A percentile compares a stretch with the other conserved stretches of the same genome.
Conservation (phyloP, 2,888 invertebrate genomes). For the Elgonia sp. region DNA sequence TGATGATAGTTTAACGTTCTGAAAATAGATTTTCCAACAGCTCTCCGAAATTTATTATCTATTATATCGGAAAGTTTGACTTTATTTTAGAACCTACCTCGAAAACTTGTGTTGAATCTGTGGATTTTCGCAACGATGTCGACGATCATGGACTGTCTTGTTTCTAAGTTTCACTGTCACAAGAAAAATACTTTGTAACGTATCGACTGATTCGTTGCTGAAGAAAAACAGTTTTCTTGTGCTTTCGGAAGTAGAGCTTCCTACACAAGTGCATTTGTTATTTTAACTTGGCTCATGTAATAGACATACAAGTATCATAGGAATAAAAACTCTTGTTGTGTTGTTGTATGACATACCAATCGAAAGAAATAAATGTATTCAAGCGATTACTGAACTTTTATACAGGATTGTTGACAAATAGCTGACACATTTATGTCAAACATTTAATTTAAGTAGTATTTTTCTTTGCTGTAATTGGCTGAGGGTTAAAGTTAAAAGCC, state of each 20-base stretch:
- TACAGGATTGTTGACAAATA: background rate
- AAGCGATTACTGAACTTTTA: background rate
- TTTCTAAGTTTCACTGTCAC: conserved; percentile 38
- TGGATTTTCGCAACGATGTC: conserved; percentile 37
- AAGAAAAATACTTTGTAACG: conserved; percentile 43
- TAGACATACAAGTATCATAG: conserved; percentile 41
- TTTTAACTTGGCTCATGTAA: conserved; percentile 38
- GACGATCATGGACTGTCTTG: conserved; percentile 20
- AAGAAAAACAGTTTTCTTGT: conserved; percentile 45
- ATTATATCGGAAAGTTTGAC: conserved; percentile 60
- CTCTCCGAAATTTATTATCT: conserved; percentile 58
- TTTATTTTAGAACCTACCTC: conserved; percentile 41
- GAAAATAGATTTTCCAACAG: conserved; percentile 62
- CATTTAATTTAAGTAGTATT: no score
- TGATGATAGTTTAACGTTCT: conserved; percentile 61
- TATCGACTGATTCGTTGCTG: conserved; percentile 46
- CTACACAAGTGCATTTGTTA: conserved; percentile 49
- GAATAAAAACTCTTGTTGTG: conserved; percentile 8
- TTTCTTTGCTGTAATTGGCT: no score
- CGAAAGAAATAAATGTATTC: conserved; percentile 1
- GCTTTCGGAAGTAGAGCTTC: conserved; percentile 16
- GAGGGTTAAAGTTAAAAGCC: no score
- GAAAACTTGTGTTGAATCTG: conserved; percentile 39
- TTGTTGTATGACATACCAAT: conserved; percentile 2
- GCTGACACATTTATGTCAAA: background rate